Evolutionary conservation across 2,888 invertebrate genomes (phyloP).

Genomic region (Romanomermis culicivorax): DNA sequence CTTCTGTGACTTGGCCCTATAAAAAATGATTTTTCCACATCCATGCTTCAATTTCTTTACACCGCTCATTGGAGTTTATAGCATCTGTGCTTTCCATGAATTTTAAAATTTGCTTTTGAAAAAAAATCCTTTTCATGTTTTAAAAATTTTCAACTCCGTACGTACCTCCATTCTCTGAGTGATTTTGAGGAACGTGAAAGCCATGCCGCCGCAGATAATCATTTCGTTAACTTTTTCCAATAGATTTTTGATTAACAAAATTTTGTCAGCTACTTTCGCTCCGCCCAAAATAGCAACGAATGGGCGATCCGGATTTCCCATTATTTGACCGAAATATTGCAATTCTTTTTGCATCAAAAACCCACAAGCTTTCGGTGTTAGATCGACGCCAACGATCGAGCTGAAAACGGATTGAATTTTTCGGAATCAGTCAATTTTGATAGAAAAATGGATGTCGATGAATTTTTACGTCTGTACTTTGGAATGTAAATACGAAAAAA

Average conservation of each 20-base stretch:
- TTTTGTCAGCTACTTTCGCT: slow-evolving; percentile 93
- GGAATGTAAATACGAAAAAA: too few relatives aligned
- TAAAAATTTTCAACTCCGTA: too few relatives aligned
- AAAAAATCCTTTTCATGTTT: neutral
- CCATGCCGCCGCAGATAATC: slow-evolving; percentile 99
- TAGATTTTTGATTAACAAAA: slow-evolving; percentile 84
- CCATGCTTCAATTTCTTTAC: too few relatives aligned
- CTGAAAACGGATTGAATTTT: slow-evolving; percentile 34
- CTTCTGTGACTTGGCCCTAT: too few relatives aligned
- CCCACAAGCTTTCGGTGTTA: slow-evolving; percentile 70
- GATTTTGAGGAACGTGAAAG: slow-evolving; percentile 90
- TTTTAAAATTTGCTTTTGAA: too few relatives aligned
- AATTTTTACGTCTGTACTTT: too few relatives aligned
- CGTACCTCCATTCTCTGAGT: slow-evolving; percentile 62
- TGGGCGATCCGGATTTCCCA: slow-evolving; percentile 82
- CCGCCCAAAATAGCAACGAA: slow-evolving; percentile 95
- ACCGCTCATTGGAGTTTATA: too few relatives aligned
- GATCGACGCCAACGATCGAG: slow-evolving; percentile 93
- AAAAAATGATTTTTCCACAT: too few relatives aligned
- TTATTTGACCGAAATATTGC: slow-evolving; percentile 84
- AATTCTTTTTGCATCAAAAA: slow-evolving; percentile 88
- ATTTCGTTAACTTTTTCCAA: too few relatives aligned
- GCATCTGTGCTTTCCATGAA: too few relatives aligned
- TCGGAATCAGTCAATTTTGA: slow-evolving; percentile 4
- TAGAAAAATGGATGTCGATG: slow-evolving; percentile 3